Conservation (phyloP, 2,888 invertebrate genomes). For the Cheiracanthium punctorium region DNA sequence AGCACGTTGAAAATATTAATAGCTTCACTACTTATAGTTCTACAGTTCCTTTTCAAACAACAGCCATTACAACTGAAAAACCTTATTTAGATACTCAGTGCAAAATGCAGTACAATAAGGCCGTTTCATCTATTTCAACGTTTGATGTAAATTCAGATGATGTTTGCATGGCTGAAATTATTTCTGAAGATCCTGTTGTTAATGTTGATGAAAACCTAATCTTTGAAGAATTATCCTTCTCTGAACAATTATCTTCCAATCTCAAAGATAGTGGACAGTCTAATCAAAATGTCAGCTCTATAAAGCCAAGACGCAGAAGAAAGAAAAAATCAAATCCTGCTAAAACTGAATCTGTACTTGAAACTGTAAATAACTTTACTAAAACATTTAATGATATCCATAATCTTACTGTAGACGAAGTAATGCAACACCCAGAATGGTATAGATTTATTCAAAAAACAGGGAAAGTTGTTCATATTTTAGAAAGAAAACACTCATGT, state of each 20-base stretch:
- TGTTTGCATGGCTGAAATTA: constrained; percentile 38
- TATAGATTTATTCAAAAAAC: constrained; percentile 76
- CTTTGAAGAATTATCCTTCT: background rate
- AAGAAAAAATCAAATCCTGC: constrained; percentile 23
- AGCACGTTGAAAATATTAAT: constrained; percentile 17
- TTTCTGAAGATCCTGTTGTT: background rate
- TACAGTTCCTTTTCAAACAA: background rate
- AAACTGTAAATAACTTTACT: background rate
- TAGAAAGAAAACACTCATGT: constrained; percentile 84
- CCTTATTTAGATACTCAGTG: constrained; percentile 43
- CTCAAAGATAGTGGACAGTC: background rate
- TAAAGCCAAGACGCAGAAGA: background rate
- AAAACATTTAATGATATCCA: background rate
- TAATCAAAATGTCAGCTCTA: background rate
- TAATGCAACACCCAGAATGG: constrained; percentile 70
- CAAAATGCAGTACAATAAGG: constrained; percentile 27
- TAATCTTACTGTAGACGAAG: constrained; percentile 58
- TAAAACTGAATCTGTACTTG: background rate
- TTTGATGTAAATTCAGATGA: constrained; percentile 49
- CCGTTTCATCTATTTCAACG: constrained; percentile 16
- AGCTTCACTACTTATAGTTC: constrained; percentile 12
- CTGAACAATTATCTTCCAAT: background rate
- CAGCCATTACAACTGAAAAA: constrained; percentile 29
- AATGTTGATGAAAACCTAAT: constrained; percentile 46
- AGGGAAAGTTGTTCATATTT: constrained; percentile 81